Percentiles rank a stretch among this genome's conserved stretches.
Conservation (phyloP, 92 coral and sea anemone species). For the Epizoanthus fatuus region DNA sequence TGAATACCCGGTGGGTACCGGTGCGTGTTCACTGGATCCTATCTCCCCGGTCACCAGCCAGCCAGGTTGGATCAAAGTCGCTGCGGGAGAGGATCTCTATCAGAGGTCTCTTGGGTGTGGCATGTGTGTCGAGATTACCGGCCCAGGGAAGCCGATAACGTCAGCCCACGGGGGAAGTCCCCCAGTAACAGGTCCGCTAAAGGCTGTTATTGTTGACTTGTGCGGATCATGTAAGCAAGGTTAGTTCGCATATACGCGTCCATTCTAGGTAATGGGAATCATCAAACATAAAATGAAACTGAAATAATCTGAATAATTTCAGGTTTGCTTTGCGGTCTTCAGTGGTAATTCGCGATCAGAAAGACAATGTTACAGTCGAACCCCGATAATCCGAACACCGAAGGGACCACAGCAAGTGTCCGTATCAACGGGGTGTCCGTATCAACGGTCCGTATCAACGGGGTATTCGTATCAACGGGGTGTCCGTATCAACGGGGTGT, state of each 20-base stretch:
- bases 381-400: no score
- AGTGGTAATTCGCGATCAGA: no score
- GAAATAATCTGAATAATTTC: no score
- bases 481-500: no score
- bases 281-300: no score
- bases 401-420: no score
- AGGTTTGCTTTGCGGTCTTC: no score
- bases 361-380: no score
- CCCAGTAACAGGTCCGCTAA: conserved; percentile 76
- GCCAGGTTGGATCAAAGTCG: conserved; percentile 84
- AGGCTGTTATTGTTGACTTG: conserved; percentile 74
- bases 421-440: no score
- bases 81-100: conserved; percentile 80
- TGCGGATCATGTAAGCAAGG: conserved; percentile 86
- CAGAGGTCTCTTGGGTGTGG: conserved; percentile 89
- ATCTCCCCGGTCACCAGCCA: conserved; percentile 74
- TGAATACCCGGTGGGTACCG: conserved; percentile 72
- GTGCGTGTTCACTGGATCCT: conserved; percentile 86
- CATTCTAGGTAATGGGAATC: no score
- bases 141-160: conserved; percentile 69
- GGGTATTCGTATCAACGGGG: no score
- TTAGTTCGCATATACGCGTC: background rate
- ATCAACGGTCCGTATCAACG: no score
- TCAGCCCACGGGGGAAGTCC: conserved; percentile 66
- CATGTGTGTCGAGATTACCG: conserved; percentile 85